phyloP scores from a whole-genome alignment of 1,140 invertebrate species.

The Matsumurasca onukii region DNA sequence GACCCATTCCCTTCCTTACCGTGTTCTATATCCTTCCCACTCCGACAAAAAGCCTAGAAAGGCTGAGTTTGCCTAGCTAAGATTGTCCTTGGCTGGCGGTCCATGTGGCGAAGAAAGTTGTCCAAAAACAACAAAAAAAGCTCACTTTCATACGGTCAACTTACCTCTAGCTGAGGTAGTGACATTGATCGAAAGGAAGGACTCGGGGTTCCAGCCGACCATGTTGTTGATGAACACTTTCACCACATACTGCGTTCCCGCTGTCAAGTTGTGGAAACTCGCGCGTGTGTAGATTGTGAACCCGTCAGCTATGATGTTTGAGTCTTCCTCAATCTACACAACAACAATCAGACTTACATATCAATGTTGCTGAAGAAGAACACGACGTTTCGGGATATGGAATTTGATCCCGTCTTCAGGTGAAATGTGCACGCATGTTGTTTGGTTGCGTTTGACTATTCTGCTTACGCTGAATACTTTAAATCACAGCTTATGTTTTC shows the following conservation, averaged over 20 bases:
- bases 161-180: constrained; percentile 16
- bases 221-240: background rate
- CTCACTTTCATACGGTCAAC: background rate
- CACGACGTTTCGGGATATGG: too few species aligned
- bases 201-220: background rate
- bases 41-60: too few species aligned
- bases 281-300: background rate
- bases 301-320: background rate
- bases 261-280: background rate
- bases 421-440: background rate
- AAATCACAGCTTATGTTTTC: background rate
- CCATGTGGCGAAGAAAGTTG: background rate
- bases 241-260: background rate
- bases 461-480: too few species aligned
- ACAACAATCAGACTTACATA: background rate
- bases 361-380: background rate
- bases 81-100: too few species aligned
- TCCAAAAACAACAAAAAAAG: too few species aligned
- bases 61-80: too few species aligned
- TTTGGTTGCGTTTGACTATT: too few species aligned
- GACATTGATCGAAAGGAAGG: background rate
- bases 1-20: too few species aligned
- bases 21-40: too few species aligned
- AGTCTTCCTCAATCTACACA: background rate
- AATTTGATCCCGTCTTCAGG: background rate